Base-by-base conservation (phyloP, 2,888 invertebrate species). In the Smittia sp. region DNA sequence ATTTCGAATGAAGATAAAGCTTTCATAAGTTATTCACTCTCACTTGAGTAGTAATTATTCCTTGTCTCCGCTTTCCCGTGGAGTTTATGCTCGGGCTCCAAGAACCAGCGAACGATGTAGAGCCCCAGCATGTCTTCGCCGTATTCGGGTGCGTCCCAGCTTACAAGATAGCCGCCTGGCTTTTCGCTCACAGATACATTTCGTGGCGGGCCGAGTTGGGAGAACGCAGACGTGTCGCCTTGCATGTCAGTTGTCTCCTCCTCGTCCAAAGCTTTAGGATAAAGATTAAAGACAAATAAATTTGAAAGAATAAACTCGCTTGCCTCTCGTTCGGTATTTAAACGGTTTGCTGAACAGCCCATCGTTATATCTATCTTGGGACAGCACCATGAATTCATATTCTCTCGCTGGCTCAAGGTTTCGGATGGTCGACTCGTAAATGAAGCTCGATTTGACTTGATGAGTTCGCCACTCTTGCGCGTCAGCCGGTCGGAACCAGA, bases 311-410 rank as follows among this genome's bases (percentile, higher is more conserved):
- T 13, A 46, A 46, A 75, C 27, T 77, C 77, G 83, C 84, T 77
- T 77, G 83, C 84, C 86, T 81, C 88, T 87, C 0, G 95, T 95
- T 79, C 86, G 86, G 74, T 90, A 88, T 77, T 87, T 86, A 32
- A 94, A 85, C 11, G 91, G 87, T 81, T 93, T 92, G 82, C 96
- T 96, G 80, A 94, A 94, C 83, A 94, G 89, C 24, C 96, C 95
- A 78, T 95, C 94, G 6, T 95, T 95, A 75, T 88, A 85, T 78
- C 90, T 87, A 81, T 96, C 95, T 80, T 93, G 91, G 77, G 94
- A 90, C 67, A 94, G 86, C 66, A 97, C 92, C 87, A 94, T 93
- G 79, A 97, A 89, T 83, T 96, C 95, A 82, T 96, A 96, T 79
- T 90, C 89, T 22, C 90, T 86, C 75, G 84, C 91, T 20, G 94